Conservation (phyloP, 1,140 invertebrate genomes). For the Achatina immaculata region DNA sequence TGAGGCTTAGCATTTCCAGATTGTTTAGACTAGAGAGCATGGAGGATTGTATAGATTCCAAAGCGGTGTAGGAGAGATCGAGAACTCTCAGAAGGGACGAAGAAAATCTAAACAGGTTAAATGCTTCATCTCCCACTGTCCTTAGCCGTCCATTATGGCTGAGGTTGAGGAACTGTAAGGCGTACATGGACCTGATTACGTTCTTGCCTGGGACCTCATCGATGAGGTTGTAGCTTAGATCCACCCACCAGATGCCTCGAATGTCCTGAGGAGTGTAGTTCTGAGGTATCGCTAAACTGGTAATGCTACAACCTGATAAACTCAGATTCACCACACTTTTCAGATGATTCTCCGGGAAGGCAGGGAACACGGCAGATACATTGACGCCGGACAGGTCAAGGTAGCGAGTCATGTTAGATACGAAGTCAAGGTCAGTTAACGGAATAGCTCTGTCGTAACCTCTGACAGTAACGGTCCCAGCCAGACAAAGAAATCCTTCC, state of each 20-base stretch:
- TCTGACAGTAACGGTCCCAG: neutral
- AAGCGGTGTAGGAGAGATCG: constrained; percentile 13
- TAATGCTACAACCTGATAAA: neutral
- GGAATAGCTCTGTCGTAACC: neutral
- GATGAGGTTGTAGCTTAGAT: constrained; percentile 29
- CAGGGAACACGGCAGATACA: constrained; percentile 1
- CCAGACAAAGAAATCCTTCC: constrained; percentile 10
- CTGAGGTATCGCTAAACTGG: too few species aligned
- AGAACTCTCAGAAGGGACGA: neutral
- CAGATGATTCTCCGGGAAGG: neutral
- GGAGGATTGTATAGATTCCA: neutral
- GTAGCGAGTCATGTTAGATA: neutral
- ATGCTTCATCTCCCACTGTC: neutral
- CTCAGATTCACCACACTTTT: neutral
- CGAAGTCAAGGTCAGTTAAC: neutral
- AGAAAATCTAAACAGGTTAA: neutral
- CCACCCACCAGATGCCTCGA: neutral
- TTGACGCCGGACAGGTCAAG: neutral
- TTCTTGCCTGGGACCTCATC: neutral
- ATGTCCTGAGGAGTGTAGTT: neutral
- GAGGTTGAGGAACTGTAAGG: constrained; percentile 14
- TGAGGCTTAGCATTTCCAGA: constrained; percentile 25
- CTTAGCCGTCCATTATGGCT: neutral
- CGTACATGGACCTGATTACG: neutral
- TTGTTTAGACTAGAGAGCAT: neutral